Evolutionary conservation across 2,888 invertebrate species (phyloP).

Genomic region (Acleris emargana): DNA sequence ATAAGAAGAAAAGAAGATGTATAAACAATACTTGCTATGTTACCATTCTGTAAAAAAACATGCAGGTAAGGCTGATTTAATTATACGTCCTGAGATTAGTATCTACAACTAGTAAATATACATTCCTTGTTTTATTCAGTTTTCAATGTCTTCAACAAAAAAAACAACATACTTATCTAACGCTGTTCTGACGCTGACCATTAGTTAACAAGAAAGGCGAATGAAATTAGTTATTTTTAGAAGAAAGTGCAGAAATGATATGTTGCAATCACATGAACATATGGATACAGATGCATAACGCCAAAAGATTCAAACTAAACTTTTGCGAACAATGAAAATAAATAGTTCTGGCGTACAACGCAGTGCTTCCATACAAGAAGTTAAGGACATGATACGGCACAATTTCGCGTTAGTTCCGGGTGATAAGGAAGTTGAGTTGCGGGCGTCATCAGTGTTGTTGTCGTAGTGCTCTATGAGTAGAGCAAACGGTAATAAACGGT

Average conservation of each 20-base stretch:
- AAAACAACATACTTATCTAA: too few species aligned
- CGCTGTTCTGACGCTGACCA: too few species aligned
- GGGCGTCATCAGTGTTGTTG: conserved; percentile 49
- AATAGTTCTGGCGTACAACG: not conserved
- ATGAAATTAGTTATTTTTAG: not conserved
- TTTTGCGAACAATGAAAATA: not conserved
- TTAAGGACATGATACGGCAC: conserved; percentile 12
- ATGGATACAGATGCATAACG: not conserved
- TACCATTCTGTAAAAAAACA: too few species aligned
- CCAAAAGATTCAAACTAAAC: not conserved
- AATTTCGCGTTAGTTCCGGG: conserved; percentile 54
- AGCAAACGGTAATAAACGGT: conserved; percentile 34
- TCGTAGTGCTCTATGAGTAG: conserved; percentile 48
- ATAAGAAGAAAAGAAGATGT: too few species aligned
- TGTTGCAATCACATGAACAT: not conserved
- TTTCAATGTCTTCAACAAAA: too few species aligned
- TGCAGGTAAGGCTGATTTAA: too few species aligned
- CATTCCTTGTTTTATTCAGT: too few species aligned
- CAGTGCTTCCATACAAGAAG: not conserved
- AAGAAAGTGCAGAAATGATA: not conserved
- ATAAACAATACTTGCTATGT: too few species aligned
- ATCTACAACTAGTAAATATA: too few species aligned
- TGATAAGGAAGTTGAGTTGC: conserved; percentile 63
- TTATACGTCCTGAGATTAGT: too few species aligned
- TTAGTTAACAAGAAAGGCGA: too few species aligned